A percentile compares a stretch with the other conserved stretches of the same genome.
phyloP scores from a whole-genome alignment of 2,113 vertebrate genomes.

The Glaucidium brasilianum region DNA sequence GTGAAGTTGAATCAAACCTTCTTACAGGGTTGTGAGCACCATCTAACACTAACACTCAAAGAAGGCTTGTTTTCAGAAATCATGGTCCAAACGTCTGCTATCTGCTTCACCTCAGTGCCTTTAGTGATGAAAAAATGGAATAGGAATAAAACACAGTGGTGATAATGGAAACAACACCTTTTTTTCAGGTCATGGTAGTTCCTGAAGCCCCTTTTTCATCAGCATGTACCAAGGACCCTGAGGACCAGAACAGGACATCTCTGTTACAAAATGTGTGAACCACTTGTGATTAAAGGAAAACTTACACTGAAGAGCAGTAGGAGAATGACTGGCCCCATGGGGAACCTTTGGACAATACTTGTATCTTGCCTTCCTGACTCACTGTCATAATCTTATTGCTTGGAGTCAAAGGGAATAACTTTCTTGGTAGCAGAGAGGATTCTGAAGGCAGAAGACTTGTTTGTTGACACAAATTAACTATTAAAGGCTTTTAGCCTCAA shows the following conservation, averaged over 20 bases:
- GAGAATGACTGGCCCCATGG: not conserved
- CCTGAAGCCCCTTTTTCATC: not conserved
- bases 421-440: not conserved
- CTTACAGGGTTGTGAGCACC: not conserved
- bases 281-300: not conserved
- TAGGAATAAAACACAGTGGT: not conserved
- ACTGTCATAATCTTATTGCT: not conserved
- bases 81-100: not conserved
- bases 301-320: not conserved
- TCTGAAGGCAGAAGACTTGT: not conserved
- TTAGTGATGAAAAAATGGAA: not conserved
- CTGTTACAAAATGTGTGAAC: not conserved
- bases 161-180: not conserved
- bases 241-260: not conserved
- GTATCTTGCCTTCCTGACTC: not conserved
- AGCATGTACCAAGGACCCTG: not conserved
- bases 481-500: not conserved
- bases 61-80: not conserved
- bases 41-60: not conserved
- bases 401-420: not conserved
- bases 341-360: not conserved
- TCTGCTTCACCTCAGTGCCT: not conserved
- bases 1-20: not conserved
- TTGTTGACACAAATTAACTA: not conserved
- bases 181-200: not conserved